Percentiles rank a stretch among this genome's conserved stretches.
phyloP scores from a whole-genome alignment of 2,888 invertebrate species.

The Rhopalosiphum nymphaeae region DNA sequence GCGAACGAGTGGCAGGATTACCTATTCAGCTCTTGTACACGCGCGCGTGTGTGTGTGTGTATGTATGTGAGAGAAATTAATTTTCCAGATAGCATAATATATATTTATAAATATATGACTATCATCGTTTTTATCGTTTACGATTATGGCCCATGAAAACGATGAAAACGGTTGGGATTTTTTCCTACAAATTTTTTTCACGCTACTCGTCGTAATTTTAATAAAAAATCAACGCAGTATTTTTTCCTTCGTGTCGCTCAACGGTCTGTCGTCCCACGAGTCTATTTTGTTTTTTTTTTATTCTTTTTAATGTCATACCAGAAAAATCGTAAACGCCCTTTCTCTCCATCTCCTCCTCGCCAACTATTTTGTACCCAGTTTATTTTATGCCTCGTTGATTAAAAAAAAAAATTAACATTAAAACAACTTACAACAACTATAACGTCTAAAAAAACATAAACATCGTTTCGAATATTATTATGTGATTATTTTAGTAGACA shows the following conservation, averaged over 20 bases:
- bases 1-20: background rate
- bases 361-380: background rate
- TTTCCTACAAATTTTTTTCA: background rate
- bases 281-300: background rate
- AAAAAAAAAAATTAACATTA: constrained; percentile 40
- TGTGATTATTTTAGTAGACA: background rate
- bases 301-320: constrained; percentile 30
- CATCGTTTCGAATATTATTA: background rate
- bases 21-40: background rate
- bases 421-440: constrained; percentile 1
- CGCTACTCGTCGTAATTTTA: background rate
- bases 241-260: background rate
- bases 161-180: constrained; percentile 26
- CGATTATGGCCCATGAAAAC: constrained; percentile 4
- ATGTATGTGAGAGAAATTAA: background rate
- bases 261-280: background rate
- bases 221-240: constrained; percentile 3
- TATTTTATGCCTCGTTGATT: constrained; percentile 41
- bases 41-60: no score
- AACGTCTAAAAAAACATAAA: background rate
- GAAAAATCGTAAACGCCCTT: constrained; percentile 36
- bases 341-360: no score
- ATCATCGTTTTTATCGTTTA: constrained; percentile 50
- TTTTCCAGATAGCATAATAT: background rate
- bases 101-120: background rate